Percentiles rank a stretch among this genome's conserved stretches.
Evolutionary conservation across 2,797 vertebrate genomes (phyloP).

Genomic region (Pseudomugil gertrudae): DNA sequence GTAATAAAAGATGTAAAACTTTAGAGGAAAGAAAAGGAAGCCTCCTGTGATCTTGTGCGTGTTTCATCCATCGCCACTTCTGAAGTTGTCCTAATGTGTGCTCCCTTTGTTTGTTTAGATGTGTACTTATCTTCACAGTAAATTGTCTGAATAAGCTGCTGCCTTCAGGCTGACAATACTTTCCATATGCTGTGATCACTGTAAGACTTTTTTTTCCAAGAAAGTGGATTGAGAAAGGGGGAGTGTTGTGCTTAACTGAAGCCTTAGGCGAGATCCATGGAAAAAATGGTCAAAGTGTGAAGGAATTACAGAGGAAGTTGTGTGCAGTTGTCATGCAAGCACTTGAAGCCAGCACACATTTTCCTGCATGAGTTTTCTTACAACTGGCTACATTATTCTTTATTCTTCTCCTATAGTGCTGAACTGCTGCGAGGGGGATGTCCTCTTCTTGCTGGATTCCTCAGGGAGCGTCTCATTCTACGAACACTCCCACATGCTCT

Average conservation of each 20-base stretch:
- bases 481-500: constrained; percentile 88
- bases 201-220: constrained; percentile 55
- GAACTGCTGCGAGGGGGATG: constrained; percentile 87
- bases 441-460: constrained; percentile 93
- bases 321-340: background rate
- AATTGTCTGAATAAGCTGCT: constrained; percentile 37
- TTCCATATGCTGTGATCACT: constrained; percentile 40
- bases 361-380: background rate
- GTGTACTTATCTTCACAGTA: constrained; percentile 33
- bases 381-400: background rate
- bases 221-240: constrained; percentile 28
- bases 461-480: constrained; percentile 93
- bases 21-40: background rate
- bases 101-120: constrained; percentile 48
- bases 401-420: constrained; percentile 64
- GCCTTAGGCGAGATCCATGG: constrained; percentile 18
- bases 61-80: no score
- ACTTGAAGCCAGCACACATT: background rate
- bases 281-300: constrained; percentile 48
- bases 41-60: no score
- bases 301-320: constrained; percentile 18
- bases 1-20: constrained; percentile 54
- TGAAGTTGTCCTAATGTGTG: no score
- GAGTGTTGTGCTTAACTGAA: constrained; percentile 33
- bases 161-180: constrained; percentile 46